Percentiles rank a stretch among this genome's conserved stretches.
These are phyloP conservation scores for Progne subis DNA, from an alignment of 2,113 vertebrate genomes.

Conservation along the genomic window DNA sequence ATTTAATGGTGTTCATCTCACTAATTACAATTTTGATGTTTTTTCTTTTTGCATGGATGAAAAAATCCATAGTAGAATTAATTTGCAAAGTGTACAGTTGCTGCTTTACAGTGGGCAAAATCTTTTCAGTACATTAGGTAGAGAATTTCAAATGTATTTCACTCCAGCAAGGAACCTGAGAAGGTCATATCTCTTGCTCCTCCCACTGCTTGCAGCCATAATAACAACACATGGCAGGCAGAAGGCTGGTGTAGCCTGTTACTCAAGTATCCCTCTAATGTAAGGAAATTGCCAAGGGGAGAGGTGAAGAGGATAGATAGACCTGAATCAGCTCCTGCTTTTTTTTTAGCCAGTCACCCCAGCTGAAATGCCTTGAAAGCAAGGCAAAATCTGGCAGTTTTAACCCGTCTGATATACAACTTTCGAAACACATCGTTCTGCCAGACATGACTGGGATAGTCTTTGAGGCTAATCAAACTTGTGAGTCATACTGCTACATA, in stretches of 20 bases:
- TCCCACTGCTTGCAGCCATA: background rate
- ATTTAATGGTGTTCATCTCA: background rate
- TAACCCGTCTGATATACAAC: background rate
- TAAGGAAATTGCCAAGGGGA: background rate
- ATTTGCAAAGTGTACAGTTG: background rate
- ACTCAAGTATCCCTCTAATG: background rate
- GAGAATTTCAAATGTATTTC: background rate
- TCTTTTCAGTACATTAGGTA: background rate
- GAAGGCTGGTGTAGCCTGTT: background rate
- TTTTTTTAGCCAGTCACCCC: background rate
- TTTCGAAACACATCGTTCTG: background rate
- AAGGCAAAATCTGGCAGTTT: background rate
- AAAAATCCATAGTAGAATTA: background rate
- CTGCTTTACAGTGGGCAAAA: background rate
- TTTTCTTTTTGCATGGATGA: background rate
- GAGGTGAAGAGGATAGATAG: background rate
- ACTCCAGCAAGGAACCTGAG: background rate
- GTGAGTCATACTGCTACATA: background rate
- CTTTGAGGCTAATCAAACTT: background rate
- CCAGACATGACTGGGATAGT: background rate
- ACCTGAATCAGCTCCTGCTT: background rate
- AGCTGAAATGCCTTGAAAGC: background rate
- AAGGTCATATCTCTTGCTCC: background rate
- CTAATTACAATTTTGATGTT: background rate
- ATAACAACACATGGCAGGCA: background rate